Evolutionary conservation across 2,888 invertebrate species (phyloP), one percentile per base, ranked within the genome.

Genomic region (Metopia argyrocephala): DNA sequence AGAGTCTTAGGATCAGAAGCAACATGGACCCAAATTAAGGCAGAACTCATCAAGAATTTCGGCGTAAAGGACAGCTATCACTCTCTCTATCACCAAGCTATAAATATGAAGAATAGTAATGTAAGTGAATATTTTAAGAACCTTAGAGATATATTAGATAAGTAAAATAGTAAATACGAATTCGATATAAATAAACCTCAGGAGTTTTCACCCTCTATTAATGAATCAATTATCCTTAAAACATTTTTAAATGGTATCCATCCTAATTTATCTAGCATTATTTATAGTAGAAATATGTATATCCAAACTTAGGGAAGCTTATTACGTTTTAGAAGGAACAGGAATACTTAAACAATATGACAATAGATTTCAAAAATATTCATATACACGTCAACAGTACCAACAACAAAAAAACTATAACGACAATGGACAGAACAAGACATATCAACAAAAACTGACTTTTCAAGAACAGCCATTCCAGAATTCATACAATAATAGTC

Each of bases 271-370:
- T 31, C 80, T 27, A 83, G 75, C 48, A 78, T 82, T 21, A 46
- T 83, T 48, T 76, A 74, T 52, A 84, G 82, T 64, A 73, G 81
- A 59, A 66, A 83, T 50, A 73, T n/a, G n/a, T n/a, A n/a, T 82
- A 64, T 27, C 50, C 27, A 82, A 9, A 21, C 68, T 82, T 50
- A 74, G 74, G 75, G 78, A 80, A 48, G 78, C 83, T 25, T 83
- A 74, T 76, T 78, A 78, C 61, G 66, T 76, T 50, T 62, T 83
- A 38, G 73, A 82, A 69, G 76, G 78, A 48, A 80, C 76, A 20
- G 83, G 83, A 52, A 62, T 38, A 54, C 31, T 62, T 12, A 61
- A 28, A 70, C 62, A 62, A 61, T n/a, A n/a, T n/a, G n/a, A 50
- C 31, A 9, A 31, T 9, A 12, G 31, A 12, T 31, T 65, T 65